Base-by-base conservation (phyloP, 2,888 invertebrate genomes). In the Ferdinandea cuprea region DNA sequence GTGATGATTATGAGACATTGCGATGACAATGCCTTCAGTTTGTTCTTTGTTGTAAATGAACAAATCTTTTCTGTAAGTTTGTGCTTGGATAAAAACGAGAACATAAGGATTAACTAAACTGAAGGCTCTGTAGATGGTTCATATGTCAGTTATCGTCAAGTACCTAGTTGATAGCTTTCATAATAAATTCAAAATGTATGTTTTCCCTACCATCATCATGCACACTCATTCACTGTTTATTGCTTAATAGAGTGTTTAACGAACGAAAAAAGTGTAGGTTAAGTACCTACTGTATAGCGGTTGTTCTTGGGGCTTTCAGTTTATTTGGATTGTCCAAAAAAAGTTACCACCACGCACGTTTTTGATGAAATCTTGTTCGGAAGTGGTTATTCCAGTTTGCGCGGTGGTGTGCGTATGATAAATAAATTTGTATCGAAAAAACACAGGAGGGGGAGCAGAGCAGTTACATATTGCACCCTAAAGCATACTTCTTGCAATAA, bases 1-100 rank as follows among this genome's bases (percentile, higher is more conserved):
- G 66, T 66, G 66, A 68, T 68, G 68, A 76, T 68, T 76, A 76
- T 68, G 66, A 66, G 59, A 58, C 32, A 59, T 42, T 48, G 40
- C 42, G 40, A 68, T 66, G 76, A 76, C 76, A 76, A 76, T 76
- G 76, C 59, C 52, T 46, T 58, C 15, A 19, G 46, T 35, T 50
- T 5, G 11, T 35, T 40, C 46, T 21, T 21, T 25, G 42, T 63
- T 66, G 30, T 66, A 58, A 58, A 48, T 56, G 56, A 65, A 48
- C 50, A 50, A 54, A 30, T 17, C 17, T 44, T 32, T 46, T 56
- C 25, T 52, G 52, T 30, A 66, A 52, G 42, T 48, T 48, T 21
- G 30, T 19, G 2, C 13, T 9, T 7, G 3, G 13, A 13, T 17
- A 46, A 8, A 9, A 13, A 15, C 9, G 40, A 42, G 25, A 28